These are phyloP conservation scores for Perognathus longimembris DNA, from an alignment of 2,113 vertebrate genomes.

Conservation along the genomic window DNA sequence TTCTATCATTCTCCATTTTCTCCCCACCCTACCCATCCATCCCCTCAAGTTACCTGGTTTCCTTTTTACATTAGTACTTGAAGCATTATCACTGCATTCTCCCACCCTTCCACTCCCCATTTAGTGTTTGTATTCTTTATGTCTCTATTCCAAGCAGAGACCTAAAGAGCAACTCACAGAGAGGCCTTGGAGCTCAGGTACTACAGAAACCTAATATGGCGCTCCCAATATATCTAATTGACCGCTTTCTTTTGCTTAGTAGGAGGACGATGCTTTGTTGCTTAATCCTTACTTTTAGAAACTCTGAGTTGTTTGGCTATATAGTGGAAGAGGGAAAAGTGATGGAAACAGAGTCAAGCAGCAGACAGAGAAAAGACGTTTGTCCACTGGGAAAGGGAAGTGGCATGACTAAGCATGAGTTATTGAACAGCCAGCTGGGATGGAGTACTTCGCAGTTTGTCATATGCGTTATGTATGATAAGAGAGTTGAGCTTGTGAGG, in stretches of 20 bases:
- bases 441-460: not conserved
- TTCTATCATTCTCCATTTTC: no score
- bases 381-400: not conserved
- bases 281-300: constrained; percentile 28
- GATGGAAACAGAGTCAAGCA: not conserved
- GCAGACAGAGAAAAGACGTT: not conserved
- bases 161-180: not conserved
- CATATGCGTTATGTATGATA: not conserved
- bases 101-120: no score
- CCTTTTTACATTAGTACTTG: no score
- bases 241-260: constrained; percentile 21
- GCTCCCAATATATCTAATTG: not conserved
- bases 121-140: no score
- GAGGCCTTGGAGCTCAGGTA: not conserved
- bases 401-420: not conserved
- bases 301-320: not conserved
- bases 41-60: no score
- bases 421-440: not conserved
- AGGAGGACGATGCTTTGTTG: not conserved
- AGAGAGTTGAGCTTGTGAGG: not conserved
- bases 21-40: no score
- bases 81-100: no score
- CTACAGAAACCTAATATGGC: not conserved
- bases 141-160: not conserved
- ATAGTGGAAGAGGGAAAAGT: not conserved